Evolutionary conservation across 1,140 invertebrate species (phyloP).

Genomic region (Bombus sylvicola): DNA sequence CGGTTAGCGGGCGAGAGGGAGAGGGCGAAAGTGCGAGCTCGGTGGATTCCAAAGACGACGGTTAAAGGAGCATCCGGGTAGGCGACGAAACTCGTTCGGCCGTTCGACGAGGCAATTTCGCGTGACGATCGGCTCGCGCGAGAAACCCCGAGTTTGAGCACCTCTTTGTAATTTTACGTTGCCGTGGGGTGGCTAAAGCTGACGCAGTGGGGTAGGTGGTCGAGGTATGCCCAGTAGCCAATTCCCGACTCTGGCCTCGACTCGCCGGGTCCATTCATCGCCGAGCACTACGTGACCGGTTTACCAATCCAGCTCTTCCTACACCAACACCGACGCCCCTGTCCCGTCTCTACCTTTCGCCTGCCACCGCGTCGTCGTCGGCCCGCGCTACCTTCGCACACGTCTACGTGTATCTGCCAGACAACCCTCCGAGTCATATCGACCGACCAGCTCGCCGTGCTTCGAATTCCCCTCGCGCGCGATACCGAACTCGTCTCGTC

Average conservation of each 20-base stretch:
- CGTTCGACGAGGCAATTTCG: constrained; percentile 46
- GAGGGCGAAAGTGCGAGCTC: constrained; percentile 34
- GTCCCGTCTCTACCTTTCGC: constrained; percentile 43
- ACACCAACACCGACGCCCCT: constrained; percentile 58
- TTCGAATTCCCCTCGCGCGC: constrained; percentile 60
- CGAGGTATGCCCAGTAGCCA: constrained; percentile 82
- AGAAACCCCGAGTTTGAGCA: constrained; percentile 74
- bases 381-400: constrained; percentile 52
- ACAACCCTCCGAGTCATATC: constrained; percentile 76
- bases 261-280: constrained; percentile 83
- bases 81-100: too few species aligned
- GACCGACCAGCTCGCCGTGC: constrained; percentile 66
- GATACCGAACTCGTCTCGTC: constrained; percentile 54
- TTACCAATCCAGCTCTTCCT: constrained; percentile 79
- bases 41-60: constrained; percentile 8
- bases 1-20: too few species aligned
- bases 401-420: constrained; percentile 67
- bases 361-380: constrained; percentile 19
- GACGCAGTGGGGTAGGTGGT: constrained; percentile 80
- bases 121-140: constrained; percentile 41
- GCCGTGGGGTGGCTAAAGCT: constrained; percentile 76
- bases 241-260: constrained; percentile 81
- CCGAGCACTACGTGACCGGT: constrained; percentile 82
- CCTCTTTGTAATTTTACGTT: constrained; percentile 78
- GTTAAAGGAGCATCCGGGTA: background rate